Evolutionary conservation across 2,888 invertebrate genomes (phyloP), one percentile per base, ranked within the genome.

Genomic region (Opisthograptis luteolata): DNA sequence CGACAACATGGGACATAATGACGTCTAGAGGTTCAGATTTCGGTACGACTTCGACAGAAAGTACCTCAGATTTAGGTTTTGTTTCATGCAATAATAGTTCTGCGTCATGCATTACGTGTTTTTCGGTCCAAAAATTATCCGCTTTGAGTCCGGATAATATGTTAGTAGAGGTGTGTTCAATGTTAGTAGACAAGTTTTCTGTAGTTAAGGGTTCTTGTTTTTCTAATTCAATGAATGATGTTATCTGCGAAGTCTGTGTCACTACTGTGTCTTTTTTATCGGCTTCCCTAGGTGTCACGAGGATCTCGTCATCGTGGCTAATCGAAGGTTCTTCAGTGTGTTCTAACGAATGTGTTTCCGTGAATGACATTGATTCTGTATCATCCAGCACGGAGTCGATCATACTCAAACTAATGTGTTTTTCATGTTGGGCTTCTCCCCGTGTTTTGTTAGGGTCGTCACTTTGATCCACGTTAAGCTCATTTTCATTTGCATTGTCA

Each of bases 81-180:
- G 81, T 76, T 36, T 73, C 62, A 40, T 71, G 43, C 41, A 81
- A 59, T 48, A 68, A 50, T 57, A 73, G 64, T 78, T 95, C 94
- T 10, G 94, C 93, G 56, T 94, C 92, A 64, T 93, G 91, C 55
- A 92, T 86, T 14, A 82, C 64, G 52, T 85, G 84, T 76, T 93
- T 94, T 41, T 92, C 86, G 9, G 87, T 73, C 94, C 93, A 94
- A 70, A 94, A 93, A 27, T 88, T 86, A 62, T 92, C 88, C 57
- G 92, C 88, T 76, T 81, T 81, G 36, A 91, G 71, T 58, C 89
- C 70, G 37, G 66, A 59, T n/a, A n/a, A n/a, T 36, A 77, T 40
- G 49, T 71, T 80, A 78, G 84, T 87, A 82, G 81, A 79, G 66
- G 57, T 55, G 48, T 63, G 58, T 36, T 63, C 67, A 72, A 55